Evolutionary conservation across 2,113 vertebrate genomes (phyloP).

Genomic region (Oreocharis arfaki): DNA sequence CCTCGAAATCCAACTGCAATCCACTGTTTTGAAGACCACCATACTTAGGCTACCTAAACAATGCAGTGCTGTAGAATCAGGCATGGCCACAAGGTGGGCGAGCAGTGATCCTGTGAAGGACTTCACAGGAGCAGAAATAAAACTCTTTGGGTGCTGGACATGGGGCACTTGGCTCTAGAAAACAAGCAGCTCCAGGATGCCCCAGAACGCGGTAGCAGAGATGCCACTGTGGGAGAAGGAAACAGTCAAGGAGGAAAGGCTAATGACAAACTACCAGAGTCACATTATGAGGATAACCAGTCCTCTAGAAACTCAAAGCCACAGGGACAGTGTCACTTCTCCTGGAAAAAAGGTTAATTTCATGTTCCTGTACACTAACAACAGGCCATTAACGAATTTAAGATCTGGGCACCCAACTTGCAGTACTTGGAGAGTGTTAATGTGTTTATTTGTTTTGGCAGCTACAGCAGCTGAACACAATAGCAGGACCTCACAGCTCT

Average conservation of each 20-base stretch:
- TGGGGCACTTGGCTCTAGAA: not conserved
- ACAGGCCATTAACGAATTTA: not conserved
- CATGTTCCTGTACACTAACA: not conserved
- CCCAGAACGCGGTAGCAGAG: not conserved
- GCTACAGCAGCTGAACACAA: not conserved
- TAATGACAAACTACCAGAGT: not conserved
- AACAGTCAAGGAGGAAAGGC: not conserved
- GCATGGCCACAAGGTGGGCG: not conserved
- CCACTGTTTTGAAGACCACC: not conserved
- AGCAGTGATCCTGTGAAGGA: not conserved
- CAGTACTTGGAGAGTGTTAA: not conserved
- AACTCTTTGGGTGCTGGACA: not conserved
- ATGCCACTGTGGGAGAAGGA: not conserved
- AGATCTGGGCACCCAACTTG: not conserved
- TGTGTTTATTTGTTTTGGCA: not conserved
- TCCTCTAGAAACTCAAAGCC: not conserved
- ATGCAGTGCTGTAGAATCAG: not conserved
- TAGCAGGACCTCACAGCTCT: not conserved
- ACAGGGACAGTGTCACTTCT: not conserved
- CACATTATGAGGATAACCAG: not conserved
- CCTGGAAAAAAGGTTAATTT: not conserved
- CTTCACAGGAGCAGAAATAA: not conserved
- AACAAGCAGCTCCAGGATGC: not conserved
- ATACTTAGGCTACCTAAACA: not conserved
- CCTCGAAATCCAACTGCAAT: not conserved